These are phyloP conservation scores for Endotricha flammealis DNA, from an alignment of 2,888 invertebrate species.

Conservation along the genomic window DNA sequence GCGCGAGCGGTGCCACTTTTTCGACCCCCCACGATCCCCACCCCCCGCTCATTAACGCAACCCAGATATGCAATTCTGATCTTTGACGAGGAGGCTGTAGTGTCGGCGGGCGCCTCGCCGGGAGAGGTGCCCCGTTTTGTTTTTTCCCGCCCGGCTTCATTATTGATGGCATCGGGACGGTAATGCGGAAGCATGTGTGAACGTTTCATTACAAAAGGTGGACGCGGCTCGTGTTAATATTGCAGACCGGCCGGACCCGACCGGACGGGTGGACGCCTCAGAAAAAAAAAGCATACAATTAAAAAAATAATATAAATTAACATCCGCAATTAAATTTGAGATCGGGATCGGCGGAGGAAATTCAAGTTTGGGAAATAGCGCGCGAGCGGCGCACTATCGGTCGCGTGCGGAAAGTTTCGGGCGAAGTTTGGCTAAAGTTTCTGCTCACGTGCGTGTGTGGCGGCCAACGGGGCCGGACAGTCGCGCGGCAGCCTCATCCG, in stretches of 20 bases:
- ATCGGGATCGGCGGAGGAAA: constrained; percentile 29
- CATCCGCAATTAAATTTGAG: constrained; percentile 42
- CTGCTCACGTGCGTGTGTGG: constrained; percentile 69
- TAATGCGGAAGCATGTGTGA: constrained; percentile 79
- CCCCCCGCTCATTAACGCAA: constrained; percentile 80
- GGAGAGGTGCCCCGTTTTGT: constrained; percentile 76
- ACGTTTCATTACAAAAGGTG: constrained; percentile 79
- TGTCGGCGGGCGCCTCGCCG: constrained; percentile 76
- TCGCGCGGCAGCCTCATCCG: constrained; percentile 31
- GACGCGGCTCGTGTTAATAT: constrained; percentile 76
- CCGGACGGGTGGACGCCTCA: constrained; percentile 73
- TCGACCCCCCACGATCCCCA: constrained; percentile 67
- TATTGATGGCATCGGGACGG: constrained; percentile 78
- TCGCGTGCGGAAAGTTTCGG: constrained; percentile 60
- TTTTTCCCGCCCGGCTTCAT: constrained; percentile 79
- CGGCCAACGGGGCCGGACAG: constrained; percentile 43
- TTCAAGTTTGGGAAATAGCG: constrained; percentile 32
- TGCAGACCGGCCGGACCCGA: constrained; percentile 74
- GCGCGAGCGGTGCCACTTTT: constrained; percentile 80
- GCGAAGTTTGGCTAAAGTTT: constrained; percentile 55
- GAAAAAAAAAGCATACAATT: constrained; percentile 47
- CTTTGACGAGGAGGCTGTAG: constrained; percentile 80
- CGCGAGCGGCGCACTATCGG: constrained; percentile 43
- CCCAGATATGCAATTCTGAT: constrained; percentile 83
- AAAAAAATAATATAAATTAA: constrained; percentile 43